Conservation (phyloP, 2,113 vertebrate genomes). For the Sceloporus tristichus region DNA sequence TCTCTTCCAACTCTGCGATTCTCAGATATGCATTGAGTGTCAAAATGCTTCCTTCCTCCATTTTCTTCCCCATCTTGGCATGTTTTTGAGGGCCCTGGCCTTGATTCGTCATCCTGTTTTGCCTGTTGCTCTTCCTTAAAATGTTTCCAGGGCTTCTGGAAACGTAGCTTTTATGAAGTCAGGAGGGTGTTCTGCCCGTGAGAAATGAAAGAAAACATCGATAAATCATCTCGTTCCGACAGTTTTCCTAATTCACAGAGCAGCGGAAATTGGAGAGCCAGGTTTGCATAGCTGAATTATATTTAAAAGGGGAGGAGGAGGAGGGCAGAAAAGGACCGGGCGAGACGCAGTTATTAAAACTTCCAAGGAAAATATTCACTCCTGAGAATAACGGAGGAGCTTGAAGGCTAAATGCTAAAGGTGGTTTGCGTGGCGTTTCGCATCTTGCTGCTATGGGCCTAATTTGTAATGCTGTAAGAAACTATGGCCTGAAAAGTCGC, state of each 20-base stretch:
- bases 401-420: not conserved
- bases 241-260: not conserved
- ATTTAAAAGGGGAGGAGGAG: not conserved
- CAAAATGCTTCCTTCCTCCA: not conserved
- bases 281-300: slow-evolving; percentile 14
- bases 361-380: not conserved
- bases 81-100: too few species aligned
- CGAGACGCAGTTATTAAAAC: slow-evolving; percentile 7
- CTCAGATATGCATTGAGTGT: not conserved
- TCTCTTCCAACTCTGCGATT: too few species aligned
- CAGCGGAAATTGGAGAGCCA: not conserved
- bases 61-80: not conserved
- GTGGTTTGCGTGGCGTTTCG: not conserved
- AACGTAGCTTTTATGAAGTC: slow-evolving; percentile 18
- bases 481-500: not conserved
- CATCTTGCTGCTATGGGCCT: not conserved
- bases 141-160: not conserved
- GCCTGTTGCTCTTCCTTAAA: not conserved
- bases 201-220: slow-evolving; percentile 33
- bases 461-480: not conserved
- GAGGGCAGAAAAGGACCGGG: not conserved
- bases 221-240: not conserved
- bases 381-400: rapidly evolving
- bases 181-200: not conserved
- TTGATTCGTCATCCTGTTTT: not conserved